Conservation (phyloP, 2,113 vertebrate genomes). For the Elanoides forficatus region DNA sequence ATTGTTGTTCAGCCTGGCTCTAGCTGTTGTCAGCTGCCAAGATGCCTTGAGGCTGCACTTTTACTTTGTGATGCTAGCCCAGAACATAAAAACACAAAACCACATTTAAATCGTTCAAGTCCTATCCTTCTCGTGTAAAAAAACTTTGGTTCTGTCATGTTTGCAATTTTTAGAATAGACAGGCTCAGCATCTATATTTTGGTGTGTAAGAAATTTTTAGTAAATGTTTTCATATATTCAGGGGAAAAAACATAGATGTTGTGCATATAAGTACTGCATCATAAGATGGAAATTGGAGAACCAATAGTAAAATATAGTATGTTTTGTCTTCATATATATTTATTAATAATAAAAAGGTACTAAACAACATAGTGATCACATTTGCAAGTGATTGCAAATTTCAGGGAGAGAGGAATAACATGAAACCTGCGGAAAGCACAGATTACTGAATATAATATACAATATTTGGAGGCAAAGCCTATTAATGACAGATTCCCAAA, state of each 20-base stretch:
- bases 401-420: neutral
- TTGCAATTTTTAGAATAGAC: neutral
- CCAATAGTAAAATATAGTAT: neutral
- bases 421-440: neutral
- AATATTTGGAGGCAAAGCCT: neutral
- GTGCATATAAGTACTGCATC: neutral
- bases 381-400: neutral
- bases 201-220: neutral
- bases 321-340: neutral
- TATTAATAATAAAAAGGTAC: neutral
- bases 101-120: neutral
- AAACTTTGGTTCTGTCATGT: neutral
- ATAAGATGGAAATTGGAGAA: neutral
- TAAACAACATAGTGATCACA: neutral
- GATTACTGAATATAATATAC: neutral
- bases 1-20: neutral
- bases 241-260: neutral
- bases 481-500: neutral
- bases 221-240: neutral
- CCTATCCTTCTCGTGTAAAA: neutral
- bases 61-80: neutral
- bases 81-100: neutral
- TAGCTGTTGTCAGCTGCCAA: neutral
- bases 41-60: neutral
- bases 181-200: neutral